phyloP scores from a whole-genome alignment of 1,140 invertebrate species.

The Neodiprion lecontei region DNA sequence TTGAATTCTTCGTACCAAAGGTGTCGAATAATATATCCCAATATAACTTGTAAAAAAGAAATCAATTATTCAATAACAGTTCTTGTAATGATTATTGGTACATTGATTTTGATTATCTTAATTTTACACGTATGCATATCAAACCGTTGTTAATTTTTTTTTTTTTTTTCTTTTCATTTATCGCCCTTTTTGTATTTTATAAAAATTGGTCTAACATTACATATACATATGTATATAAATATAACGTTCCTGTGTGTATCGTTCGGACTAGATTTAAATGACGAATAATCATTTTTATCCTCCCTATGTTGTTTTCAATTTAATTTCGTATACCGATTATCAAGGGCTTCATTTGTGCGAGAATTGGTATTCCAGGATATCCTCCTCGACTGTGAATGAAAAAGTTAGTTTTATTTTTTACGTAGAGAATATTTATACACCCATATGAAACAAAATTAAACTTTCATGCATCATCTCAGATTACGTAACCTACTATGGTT shows the following conservation, averaged over 20 bases:
- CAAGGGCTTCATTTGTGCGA: slow-evolving; percentile 50
- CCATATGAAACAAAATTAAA: background rate
- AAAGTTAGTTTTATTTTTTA: slow-evolving; percentile 7
- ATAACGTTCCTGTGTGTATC: slow-evolving; percentile 36
- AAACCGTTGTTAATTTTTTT: background rate
- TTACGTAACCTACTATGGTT: no score
- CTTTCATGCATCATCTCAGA: background rate
- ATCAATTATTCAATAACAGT: background rate
- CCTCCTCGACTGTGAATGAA: slow-evolving; percentile 50
- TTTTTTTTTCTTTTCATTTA: background rate
- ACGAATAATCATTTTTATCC: slow-evolving; percentile 20
- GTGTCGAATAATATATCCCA: no score
- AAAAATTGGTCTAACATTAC: slow-evolving; percentile 54
- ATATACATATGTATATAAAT: slow-evolving; percentile 46
- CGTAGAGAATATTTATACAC: no score
- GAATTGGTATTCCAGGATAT: slow-evolving; percentile 57
- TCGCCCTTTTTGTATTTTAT: slow-evolving; percentile 48
- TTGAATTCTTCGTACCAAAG: background rate
- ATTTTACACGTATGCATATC: background rate
- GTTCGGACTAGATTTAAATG: slow-evolving; percentile 36
- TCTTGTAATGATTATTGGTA: background rate
- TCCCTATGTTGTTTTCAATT: slow-evolving; percentile 24
- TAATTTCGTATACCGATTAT: slow-evolving; percentile 38
- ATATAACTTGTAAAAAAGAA: no score
- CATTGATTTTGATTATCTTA: slow-evolving; percentile 5